Percentiles rank a stretch among this genome's conserved stretches.
phyloP scores from a whole-genome alignment of 2,797 vertebrate species.

The Cygnus olor region DNA sequence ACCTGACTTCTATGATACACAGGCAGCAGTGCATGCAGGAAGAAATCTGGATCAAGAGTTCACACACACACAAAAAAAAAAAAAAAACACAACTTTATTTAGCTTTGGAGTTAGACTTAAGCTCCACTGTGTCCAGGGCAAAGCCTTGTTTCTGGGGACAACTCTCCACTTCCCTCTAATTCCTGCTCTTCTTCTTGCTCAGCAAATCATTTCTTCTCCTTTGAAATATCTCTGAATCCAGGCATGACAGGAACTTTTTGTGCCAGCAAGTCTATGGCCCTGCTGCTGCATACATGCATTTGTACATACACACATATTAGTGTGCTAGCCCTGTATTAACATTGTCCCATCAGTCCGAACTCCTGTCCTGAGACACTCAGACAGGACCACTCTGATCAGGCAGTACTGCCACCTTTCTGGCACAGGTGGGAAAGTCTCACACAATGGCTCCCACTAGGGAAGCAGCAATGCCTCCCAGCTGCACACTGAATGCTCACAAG shows the following conservation, averaged over 20 bases:
- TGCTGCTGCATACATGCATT: rapidly evolving
- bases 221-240: not conserved
- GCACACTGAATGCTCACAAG: rapidly evolving
- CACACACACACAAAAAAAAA: not conserved
- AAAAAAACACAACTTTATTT: not conserved
- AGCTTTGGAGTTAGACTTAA: not conserved
- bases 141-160: not conserved
- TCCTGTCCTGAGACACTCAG: not conserved
- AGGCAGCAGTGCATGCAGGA: not conserved
- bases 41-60: not conserved
- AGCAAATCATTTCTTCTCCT: not conserved
- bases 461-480: not conserved
- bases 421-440: not conserved
- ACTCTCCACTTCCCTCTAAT: not conserved
- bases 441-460: rapidly evolving
- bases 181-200: not conserved
- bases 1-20: not conserved
- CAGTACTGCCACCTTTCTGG: not conserved
- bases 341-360: too few species aligned
- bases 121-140: not conserved
- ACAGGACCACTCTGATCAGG: rapidly evolving
- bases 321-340: not conserved
- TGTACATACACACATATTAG: rapidly evolving
- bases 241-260: not conserved
- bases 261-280: not conserved